These are phyloP conservation scores for Leucopsar rothschildi DNA, from an alignment of 2,113 vertebrate genomes.

Conservation along the genomic window DNA sequence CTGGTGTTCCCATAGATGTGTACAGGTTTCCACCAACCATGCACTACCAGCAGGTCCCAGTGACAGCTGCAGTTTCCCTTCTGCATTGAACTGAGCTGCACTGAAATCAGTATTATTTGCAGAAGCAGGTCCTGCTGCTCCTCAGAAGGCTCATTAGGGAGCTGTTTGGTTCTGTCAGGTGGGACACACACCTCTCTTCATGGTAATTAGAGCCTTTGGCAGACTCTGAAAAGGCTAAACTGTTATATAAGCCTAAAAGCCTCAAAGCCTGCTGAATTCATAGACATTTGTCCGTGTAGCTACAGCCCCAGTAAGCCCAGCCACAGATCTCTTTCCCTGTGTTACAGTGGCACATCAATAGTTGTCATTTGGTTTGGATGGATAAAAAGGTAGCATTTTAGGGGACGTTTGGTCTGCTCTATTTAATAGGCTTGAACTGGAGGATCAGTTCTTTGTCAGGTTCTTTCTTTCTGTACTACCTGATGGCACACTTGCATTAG, in stretches of 20 bases:
- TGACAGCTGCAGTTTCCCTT: background rate
- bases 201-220: background rate
- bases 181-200: background rate
- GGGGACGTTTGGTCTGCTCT: too few relatives aligned
- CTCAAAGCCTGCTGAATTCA: background rate
- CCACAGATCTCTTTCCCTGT: background rate
- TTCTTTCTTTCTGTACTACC: background rate
- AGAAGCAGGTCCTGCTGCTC: background rate
- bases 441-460: background rate
- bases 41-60: background rate
- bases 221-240: background rate
- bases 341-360: background rate
- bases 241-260: background rate
- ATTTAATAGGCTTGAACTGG: background rate
- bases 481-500: slow-evolving; percentile 56
- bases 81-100: background rate
- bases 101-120: background rate
- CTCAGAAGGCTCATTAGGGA: background rate
- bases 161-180: background rate
- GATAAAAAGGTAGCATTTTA: background rate
- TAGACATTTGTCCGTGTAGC: background rate
- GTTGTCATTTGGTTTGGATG: background rate
- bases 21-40: background rate
- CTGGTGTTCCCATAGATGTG: background rate
- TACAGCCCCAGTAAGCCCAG: background rate